Base-by-base conservation (phyloP, 2,888 invertebrate genomes). In the Sminthurides aquaticus region DNA sequence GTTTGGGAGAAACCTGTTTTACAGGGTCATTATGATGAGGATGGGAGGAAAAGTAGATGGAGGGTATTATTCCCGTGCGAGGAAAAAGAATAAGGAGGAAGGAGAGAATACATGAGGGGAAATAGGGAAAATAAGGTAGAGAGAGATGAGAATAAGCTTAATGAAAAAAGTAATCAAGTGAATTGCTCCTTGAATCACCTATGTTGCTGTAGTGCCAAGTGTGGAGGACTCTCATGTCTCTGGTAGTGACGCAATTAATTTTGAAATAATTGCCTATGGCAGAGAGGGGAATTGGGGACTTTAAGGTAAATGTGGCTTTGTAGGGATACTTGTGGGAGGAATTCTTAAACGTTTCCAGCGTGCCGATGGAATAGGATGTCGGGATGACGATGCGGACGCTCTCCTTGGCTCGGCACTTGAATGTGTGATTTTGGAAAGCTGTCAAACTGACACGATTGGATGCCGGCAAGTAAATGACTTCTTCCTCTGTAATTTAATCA, bases 191-290 rank as follows among this genome's bases (percentile, higher is more conserved):
- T n/a, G n/a, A n/a, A 8, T 57, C 27, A 66, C 71, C 72, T 56
- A 74, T 68, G 56, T 62, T 71, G 3, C 67, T 67, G 54, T 67
- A 70, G 64, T 74, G 72, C 74, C 74, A 74, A 18, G 66, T 62
- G 57, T 74, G 74, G 0, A 74, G 61, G 26, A 71, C 52, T 52
- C 74, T 49, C 48, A 62, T 29, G 18, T 61, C 65, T 55, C 65
- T 62, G 48, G 64, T 67, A 18, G 69, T 59, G 24, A 71, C 60
- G 55, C 74, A 74, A 60, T 74, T 70, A n/a, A 74, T 71, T 66
- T 71, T 71, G 54, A 72, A 70, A 55, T 74, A 74, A 56, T 68
- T 71, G 15, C 68, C 63, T n/a, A 70, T 63, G 3, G 71, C 62
- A 49, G 60, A 66, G 2, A 74, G 52, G 8, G 74, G 74, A 55